These are phyloP conservation scores for Ptycholaimellus sp. DNA, from an alignment of 2,888 invertebrate species.

Conservation along the genomic window DNA sequence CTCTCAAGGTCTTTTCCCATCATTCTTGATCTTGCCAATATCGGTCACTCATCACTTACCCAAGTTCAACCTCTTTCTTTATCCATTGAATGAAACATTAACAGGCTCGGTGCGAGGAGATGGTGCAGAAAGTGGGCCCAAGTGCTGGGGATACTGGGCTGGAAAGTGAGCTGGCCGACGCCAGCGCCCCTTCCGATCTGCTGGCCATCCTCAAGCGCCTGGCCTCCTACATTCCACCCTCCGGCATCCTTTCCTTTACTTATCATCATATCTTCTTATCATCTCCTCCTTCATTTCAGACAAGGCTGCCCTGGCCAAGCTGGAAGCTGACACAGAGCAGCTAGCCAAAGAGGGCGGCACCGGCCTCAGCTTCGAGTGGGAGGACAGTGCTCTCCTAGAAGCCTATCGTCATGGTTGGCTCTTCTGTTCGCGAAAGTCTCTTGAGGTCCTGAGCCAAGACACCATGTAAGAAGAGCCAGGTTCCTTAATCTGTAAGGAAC, in stretches of 20 bases:
- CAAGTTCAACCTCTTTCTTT: background rate
- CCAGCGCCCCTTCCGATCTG: slow-evolving; percentile 7
- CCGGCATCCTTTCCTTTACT: background rate
- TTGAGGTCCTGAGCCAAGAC: background rate
- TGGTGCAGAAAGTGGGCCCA: slow-evolving; percentile 2
- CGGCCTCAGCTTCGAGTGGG: slow-evolving; percentile 30
- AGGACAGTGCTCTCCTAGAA: slow-evolving; percentile 30
- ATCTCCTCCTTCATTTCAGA: background rate
- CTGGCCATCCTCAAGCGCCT: background rate
- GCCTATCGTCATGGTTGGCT: slow-evolving; percentile 26
- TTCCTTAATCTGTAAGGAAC: too few species aligned
- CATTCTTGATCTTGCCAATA: background rate
- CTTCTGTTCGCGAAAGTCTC: slow-evolving; percentile 22
- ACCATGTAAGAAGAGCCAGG: too few species aligned
- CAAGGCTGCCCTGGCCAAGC: background rate
- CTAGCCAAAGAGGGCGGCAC: background rate
- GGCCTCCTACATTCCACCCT: background rate
- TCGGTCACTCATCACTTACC: background rate
- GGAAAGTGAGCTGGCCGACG: slow-evolving; percentile 1
- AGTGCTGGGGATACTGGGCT: too few species aligned
- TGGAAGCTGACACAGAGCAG: slow-evolving; percentile 5
- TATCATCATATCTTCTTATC: background rate
- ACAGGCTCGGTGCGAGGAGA: background rate
- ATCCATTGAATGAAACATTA: background rate
- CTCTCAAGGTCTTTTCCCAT: too few species aligned